Evolutionary conservation across 2,888 invertebrate genomes (phyloP), one percentile per base, ranked within the genome.

Genomic region (Plutella xylostella): DNA sequence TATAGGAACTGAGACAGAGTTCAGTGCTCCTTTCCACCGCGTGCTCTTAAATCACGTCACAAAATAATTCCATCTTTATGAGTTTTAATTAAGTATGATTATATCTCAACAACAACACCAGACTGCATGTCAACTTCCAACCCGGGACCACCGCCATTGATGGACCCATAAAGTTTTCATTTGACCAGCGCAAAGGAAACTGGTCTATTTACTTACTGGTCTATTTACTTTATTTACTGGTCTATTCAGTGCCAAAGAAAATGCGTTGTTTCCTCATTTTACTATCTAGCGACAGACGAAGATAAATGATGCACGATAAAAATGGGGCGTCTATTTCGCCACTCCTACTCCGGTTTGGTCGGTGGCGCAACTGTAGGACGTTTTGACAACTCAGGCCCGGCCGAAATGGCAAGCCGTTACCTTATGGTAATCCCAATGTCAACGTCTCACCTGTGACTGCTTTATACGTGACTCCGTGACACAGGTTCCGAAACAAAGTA

Each of bases 321-420:
- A 60, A 58, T 56, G 56, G 56, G 60, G 56, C 55, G 57, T 53
- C 55, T n/a, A 61, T 68, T 64, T 64, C 60, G 58, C 55, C 60
- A 59, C 34, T 34, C 57, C 55, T 59, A 60, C 39, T 39, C 51
- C 57, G 54, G 51, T 55, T 58, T 57, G 47, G 48, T 45, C 46
- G 51, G 51, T 68, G 62, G 63, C 53, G 67, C 57, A 69, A 69
- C 49, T 31, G 22, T 49, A 34, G 25, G 49, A 57, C 61, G 66
- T 65, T 63, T 65, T 57, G 60, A 55, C 62, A 63, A 68, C 63
- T 65, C 66, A 65, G 63, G 65, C 68, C 61, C 60, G 56, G 51
- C 50, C 56, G 53, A 58, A n/a, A 58, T 58, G 58, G 56, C 55
- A 56, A 49, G 42, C 48, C 39, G 50, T 48, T 46, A 49, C 48